Evolutionary conservation across 2,797 vertebrate genomes (phyloP).

Genomic region (Poeciliopsis infans): DNA sequence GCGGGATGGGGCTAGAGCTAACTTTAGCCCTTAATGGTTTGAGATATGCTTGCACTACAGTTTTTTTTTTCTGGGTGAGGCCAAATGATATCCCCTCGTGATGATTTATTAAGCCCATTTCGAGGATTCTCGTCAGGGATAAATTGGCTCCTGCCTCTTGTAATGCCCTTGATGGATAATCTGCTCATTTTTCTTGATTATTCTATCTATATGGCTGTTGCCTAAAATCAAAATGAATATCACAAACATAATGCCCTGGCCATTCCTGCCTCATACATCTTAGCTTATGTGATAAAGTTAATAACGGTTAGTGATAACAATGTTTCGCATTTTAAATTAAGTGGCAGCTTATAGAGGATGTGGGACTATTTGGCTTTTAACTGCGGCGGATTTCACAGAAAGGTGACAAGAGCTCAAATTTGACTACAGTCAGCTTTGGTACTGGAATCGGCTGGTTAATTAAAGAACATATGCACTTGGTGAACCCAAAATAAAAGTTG

Average conservation of each 20-base stretch:
- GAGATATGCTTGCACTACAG: constrained; percentile 83
- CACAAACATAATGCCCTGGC: constrained; percentile 61
- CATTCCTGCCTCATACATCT: constrained; percentile 43
- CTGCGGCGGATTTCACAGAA: constrained; percentile 2
- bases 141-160: constrained; percentile 75
- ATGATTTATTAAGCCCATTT: constrained; percentile 82
- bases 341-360: constrained; percentile 36
- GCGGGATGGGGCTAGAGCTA: constrained; percentile 68
- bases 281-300: constrained; percentile 30
- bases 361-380: constrained; percentile 54
- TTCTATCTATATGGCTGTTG: constrained; percentile 67
- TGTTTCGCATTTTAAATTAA: constrained; percentile 39
- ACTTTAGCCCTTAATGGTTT: constrained; percentile 85
- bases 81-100: constrained; percentile 79
- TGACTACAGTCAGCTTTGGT: background rate
- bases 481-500: background rate
- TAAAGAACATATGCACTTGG: background rate
- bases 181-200: constrained; percentile 80
- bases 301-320: constrained; percentile 55
- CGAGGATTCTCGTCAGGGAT: constrained; percentile 72
- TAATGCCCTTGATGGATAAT: constrained; percentile 82
- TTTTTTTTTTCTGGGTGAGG: constrained; percentile 49
- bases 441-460: constrained; percentile 6
- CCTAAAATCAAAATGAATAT: constrained; percentile 69
- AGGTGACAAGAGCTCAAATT: constrained; percentile 36